Base-by-base conservation (phyloP, 1,140 invertebrate species). In the Grapholita molesta region DNA sequence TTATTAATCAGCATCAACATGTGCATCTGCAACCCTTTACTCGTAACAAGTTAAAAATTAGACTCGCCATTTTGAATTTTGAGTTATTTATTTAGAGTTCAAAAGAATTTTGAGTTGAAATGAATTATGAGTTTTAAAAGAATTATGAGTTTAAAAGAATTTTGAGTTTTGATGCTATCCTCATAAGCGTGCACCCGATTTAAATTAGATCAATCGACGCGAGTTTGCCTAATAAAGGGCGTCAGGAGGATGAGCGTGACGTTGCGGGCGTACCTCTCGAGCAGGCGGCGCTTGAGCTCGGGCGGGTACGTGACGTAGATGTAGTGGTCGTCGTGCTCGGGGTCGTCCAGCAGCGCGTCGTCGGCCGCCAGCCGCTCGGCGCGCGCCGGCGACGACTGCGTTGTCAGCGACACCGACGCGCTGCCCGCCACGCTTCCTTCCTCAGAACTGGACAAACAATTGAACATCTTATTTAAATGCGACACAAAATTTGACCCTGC, bases 251-350 rank as follows among this genome's bases (percentile, higher is more conserved):
- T 85, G 35, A 86, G 79, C 53, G 90, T 92, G 71, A 89, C 73
- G 71, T 85, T 80, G 66, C 87, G 81, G 48, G 78, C 90, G 84
- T 95, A 96, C 95, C 96, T 96, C 92, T 96, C 96, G 67, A 96
- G 93, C 73, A 96, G 93, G 64, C 96, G 93, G 75, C 96, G 94
- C 86, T 97, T 96, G 33, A 97, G 92, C 88, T 97, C 96, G 11
- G 96, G 96, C 64, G 96, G 96, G 92, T 97, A 97, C 57, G 96
- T 95, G 70, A 96, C 96, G 87, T 96, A 97, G 74, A 97, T 97
- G 87, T 97, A 97, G 84, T 96, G 96, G 88, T 96, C 89, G 86
- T 93, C 93, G 86, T 93, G 85, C 80, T 93, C 79, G 69, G 84
- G 66, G 78, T 91, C 83, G 69, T 92, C 90, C 21, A 88, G 84